phyloP scores from a whole-genome alignment of 2,888 invertebrate genomes.

The Choreutis nemorana region DNA sequence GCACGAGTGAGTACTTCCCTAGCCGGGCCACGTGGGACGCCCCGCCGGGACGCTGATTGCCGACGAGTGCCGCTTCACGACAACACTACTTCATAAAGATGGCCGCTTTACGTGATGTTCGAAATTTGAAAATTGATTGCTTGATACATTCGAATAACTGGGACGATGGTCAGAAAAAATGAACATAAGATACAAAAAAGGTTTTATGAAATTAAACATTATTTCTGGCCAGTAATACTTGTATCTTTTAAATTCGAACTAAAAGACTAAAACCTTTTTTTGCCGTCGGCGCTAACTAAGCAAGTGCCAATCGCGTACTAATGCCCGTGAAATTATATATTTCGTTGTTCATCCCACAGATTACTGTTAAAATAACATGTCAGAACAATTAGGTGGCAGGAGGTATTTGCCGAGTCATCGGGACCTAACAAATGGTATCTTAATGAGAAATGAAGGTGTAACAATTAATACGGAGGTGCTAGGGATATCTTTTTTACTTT shows the following conservation, averaged over 20 bases:
- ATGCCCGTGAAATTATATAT: conserved; percentile 53
- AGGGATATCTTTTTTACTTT: no score
- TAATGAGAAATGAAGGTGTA: no score
- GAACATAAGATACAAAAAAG: no score
- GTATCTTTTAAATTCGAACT: no score
- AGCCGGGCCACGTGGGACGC: conserved; percentile 49
- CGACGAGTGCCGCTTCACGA: conserved; percentile 53
- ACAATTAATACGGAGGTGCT: no score
- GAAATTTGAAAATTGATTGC: not conserved
- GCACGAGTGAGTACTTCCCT: conserved; percentile 35
- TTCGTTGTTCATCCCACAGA: conserved; percentile 32
- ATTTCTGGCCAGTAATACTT: no score
- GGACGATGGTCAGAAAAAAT: no score
- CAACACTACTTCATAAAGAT: conserved; percentile 40
- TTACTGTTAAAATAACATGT: conserved; percentile 35
- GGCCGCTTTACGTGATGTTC: not conserved
- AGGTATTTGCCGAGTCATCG: conserved; percentile 17
- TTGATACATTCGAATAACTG: not conserved
- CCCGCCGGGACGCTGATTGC: conserved; percentile 52
- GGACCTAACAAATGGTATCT: no score
- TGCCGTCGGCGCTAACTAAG: conserved; percentile 6
- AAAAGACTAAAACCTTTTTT: not conserved
- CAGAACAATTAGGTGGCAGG: conserved; percentile 18
- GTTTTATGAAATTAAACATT: no score
- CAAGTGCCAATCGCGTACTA: conserved; percentile 30